A percentile compares a stretch with the other conserved stretches of the same genome.
Conservation (phyloP, 2,113 vertebrate species). For the Ia io region DNA sequence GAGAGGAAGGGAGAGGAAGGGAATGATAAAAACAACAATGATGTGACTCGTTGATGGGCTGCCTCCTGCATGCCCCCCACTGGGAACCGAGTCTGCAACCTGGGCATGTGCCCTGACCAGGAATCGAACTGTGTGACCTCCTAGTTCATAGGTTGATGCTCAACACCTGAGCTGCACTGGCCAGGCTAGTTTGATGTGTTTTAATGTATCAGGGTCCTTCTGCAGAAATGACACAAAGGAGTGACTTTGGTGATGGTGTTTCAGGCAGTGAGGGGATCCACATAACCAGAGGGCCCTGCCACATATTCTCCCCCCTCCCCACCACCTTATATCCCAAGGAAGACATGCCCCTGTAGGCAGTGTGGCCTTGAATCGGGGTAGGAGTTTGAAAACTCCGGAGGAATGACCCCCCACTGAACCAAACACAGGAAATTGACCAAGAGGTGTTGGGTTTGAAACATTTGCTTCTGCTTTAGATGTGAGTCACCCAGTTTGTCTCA, state of each 20-base stretch:
- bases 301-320: not conserved
- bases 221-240: not conserved
- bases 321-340: not conserved
- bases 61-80: too few species aligned
- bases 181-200: not conserved
- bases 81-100: too few species aligned
- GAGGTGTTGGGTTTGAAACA: not conserved
- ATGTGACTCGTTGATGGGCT: too few species aligned
- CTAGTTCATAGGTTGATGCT: too few species aligned
- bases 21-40: too few species aligned
- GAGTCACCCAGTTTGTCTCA: conserved; percentile 14
- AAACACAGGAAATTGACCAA: not conserved
- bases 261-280: not conserved
- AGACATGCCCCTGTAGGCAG: not conserved
- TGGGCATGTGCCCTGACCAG: too few species aligned
- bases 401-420: not conserved
- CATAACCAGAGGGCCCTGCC: not conserved
- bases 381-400: not conserved
- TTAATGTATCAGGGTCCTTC: not conserved
- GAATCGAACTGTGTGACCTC: too few species aligned
- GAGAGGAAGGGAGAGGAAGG: too few species aligned
- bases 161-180: too few species aligned
- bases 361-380: not conserved
- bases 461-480: conserved; percentile 32
- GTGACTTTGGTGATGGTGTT: not conserved